Percentiles rank a stretch among this genome's conserved stretches.
Evolutionary conservation across 2,113 vertebrate species (phyloP).

Genomic region (Anolis sagrei): DNA sequence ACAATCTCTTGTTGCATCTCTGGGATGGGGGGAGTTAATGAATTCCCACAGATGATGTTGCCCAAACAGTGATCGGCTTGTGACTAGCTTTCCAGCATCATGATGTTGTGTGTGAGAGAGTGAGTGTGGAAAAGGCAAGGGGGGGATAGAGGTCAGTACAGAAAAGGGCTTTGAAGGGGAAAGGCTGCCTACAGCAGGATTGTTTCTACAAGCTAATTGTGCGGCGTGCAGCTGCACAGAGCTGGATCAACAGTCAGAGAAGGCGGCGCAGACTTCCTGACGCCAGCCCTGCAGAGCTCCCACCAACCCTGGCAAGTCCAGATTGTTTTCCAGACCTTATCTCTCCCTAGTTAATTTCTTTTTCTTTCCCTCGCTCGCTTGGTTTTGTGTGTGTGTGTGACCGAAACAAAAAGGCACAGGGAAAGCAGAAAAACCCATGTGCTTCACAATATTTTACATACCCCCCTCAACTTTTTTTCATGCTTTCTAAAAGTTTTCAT

Average conservation of each 20-base stretch:
- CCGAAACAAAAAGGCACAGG: too few species aligned
- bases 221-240: conserved; percentile 82
- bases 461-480: conserved; percentile 12
- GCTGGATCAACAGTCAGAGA: conserved; percentile 79
- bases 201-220: conserved; percentile 82
- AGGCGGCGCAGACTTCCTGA: conserved; percentile 85
- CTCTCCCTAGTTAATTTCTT: conserved; percentile 75
- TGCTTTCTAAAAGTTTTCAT: conserved; percentile 56
- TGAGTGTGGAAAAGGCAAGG: background rate
- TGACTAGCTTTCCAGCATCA: conserved; percentile 71
- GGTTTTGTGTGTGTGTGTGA: too few species aligned
- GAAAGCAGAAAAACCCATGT: background rate
- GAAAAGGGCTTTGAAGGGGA: conserved; percentile 81
- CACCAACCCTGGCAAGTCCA: conserved; percentile 80
- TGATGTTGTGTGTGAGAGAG: conserved; percentile 55
- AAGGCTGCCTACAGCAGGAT: conserved; percentile 79
- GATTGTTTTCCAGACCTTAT: conserved; percentile 85
- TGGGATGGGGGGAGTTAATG: conserved; percentile 70
- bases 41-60: conserved; percentile 81
- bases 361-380: conserved; percentile 50
- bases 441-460: conserved; percentile 64
- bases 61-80: conserved; percentile 78
- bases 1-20: conserved; percentile 77
- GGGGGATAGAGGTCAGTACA: conserved; percentile 70
- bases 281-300: conserved; percentile 86